Evolutionary conservation across 2,797 vertebrate species (phyloP).

Genomic region (Lindbergichthys nudifrons): DNA sequence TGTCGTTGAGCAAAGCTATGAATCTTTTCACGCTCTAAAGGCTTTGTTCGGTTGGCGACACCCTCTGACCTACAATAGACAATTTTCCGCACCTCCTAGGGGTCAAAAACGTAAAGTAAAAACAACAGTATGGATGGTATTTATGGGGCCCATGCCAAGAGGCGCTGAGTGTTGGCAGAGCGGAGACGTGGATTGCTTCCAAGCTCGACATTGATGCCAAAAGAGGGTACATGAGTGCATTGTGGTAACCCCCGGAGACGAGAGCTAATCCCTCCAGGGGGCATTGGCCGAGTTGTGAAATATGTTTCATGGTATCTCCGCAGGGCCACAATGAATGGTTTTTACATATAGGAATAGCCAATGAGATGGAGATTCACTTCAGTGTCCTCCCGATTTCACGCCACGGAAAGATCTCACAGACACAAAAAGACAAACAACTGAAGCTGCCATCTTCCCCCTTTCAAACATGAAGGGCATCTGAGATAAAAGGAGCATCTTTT

Average conservation of each 20-base stretch:
- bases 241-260: constrained; percentile 64
- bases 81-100: constrained; percentile 33
- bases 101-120: background rate
- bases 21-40: background rate
- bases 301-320: constrained; percentile 68
- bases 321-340: constrained; percentile 63
- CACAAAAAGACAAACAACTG: constrained; percentile 31
- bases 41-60: constrained; percentile 24
- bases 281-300: constrained; percentile 53
- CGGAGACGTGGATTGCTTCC: constrained; percentile 52
- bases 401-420: constrained; percentile 46
- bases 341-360: constrained; percentile 69
- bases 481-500: constrained; percentile 41
- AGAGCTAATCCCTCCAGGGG: constrained; percentile 62
- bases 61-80: constrained; percentile 29
- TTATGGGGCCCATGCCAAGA: constrained; percentile 34
- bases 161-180: constrained; percentile 16
- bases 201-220: constrained; percentile 54
- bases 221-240: constrained; percentile 45
- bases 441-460: constrained; percentile 35
- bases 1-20: constrained; percentile 1
- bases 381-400: constrained; percentile 79
- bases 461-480: constrained; percentile 14
- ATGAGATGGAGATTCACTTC: constrained; percentile 70
- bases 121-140: constrained; percentile 33